A percentile compares a stretch with the other conserved stretches of the same genome.
Conservation (phyloP, 2,888 invertebrate species). For the Cantharis rufa region DNA sequence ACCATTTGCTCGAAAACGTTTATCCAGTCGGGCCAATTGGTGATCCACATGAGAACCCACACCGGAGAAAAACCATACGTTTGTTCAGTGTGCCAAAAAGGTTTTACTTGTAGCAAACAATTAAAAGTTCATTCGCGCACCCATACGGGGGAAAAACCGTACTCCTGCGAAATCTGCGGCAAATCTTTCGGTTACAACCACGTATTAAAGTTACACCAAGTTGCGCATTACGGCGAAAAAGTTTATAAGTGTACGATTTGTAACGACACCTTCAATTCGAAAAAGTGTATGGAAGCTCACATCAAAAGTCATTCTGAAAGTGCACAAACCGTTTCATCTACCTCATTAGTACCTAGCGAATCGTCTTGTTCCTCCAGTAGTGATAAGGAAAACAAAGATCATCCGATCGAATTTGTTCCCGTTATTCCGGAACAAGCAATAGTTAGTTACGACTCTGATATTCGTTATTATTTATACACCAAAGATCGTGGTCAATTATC, state of each 20-base stretch:
- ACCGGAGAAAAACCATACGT: slow-evolving; percentile 86
- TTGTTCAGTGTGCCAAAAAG: slow-evolving; percentile 80
- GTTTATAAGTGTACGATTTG: slow-evolving; percentile 92
- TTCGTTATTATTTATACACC: slow-evolving; percentile 47
- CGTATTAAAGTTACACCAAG: slow-evolving; percentile 81
- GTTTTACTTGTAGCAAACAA: slow-evolving; percentile 90
- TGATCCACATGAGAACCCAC: slow-evolving; percentile 88
- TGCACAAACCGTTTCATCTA: slow-evolving; percentile 57
- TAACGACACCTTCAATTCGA: slow-evolving; percentile 87
- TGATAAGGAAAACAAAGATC: slow-evolving; percentile 60
- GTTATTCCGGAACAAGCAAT: slow-evolving; percentile 37
- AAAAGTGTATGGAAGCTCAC: slow-evolving; percentile 89
- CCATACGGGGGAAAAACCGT: slow-evolving; percentile 89
- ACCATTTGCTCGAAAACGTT: slow-evolving; percentile 87
- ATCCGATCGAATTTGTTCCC: slow-evolving; percentile 36
- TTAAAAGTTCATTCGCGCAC: slow-evolving; percentile 89
- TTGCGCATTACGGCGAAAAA: slow-evolving; percentile 89
- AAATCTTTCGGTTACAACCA: slow-evolving; percentile 92
- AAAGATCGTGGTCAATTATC: slow-evolving; percentile 43
- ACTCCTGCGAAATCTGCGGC: slow-evolving; percentile 88
- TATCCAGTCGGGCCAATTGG: slow-evolving; percentile 88
- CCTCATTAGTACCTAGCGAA: slow-evolving; percentile 47
- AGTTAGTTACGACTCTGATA: slow-evolving; percentile 49
- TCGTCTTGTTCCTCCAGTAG: slow-evolving; percentile 52
- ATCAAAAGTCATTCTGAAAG: slow-evolving; percentile 76